Evolutionary conservation across 2,797 vertebrate genomes (phyloP).

Genomic region (Astyanax mexicanus): DNA sequence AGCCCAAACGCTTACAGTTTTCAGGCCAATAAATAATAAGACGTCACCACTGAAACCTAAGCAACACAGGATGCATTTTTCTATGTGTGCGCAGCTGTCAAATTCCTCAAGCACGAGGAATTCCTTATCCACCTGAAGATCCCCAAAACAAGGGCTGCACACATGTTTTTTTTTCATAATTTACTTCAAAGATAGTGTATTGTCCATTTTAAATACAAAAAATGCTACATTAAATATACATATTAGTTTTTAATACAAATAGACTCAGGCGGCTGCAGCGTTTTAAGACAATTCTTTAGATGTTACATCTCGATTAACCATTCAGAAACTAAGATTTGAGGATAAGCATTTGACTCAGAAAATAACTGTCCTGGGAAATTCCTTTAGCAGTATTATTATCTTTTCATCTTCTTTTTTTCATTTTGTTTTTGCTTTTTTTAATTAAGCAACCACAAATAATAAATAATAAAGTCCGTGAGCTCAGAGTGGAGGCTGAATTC

Average conservation of each 20-base stretch:
- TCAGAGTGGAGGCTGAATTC: conserved; percentile 75
- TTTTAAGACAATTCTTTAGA: conserved; percentile 87
- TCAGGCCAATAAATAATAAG: neutral
- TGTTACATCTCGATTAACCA: conserved; percentile 84
- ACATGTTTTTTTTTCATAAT: conserved; percentile 92
- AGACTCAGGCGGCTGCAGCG: conserved; percentile 86
- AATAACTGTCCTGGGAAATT: conserved; percentile 80
- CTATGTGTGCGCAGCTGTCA: conserved; percentile 42
- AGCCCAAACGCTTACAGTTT: neutral
- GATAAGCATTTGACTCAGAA: conserved; percentile 81
- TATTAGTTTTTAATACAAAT: conserved; percentile 99
- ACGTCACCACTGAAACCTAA: neutral
- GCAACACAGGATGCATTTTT: conserved; percentile 10
- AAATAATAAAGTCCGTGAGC: conserved; percentile 82
- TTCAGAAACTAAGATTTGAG: conserved; percentile 89
- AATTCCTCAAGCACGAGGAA: conserved; percentile 38
- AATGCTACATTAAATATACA: conserved; percentile 99
- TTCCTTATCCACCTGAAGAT: conserved; percentile 47
- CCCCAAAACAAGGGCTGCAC: conserved; percentile 91
- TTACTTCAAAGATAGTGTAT: conserved; percentile 99
- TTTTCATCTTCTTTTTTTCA: conserved; percentile 48
- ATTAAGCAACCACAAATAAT: conserved; percentile 88
- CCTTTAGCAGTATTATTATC: conserved; percentile 71
- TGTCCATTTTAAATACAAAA: conserved; percentile 99
- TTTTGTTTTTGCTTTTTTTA: conserved; percentile 64